Conservation (phyloP, 2,797 vertebrate genomes). For the Hippoglossus hippoglossus region DNA sequence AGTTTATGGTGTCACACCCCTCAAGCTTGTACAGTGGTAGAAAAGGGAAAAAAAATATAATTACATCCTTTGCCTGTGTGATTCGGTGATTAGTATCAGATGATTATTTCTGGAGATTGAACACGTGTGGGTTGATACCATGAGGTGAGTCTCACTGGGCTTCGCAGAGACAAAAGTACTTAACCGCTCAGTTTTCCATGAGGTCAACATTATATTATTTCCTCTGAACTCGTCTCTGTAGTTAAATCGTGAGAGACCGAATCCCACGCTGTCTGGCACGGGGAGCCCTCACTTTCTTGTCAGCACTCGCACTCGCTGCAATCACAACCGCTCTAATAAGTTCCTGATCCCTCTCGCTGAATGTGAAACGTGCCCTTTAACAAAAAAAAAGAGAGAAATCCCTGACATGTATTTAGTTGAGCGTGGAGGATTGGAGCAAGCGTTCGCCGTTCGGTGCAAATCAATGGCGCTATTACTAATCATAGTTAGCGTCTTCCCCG, state of each 20-base stretch:
- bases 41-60: constrained; percentile 85
- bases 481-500: constrained; percentile 46
- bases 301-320: constrained; percentile 66
- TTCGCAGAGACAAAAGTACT: constrained; percentile 85
- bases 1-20: constrained; percentile 88
- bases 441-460: constrained; percentile 47
- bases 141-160: constrained; percentile 83
- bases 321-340: constrained; percentile 69
- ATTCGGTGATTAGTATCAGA: constrained; percentile 88
- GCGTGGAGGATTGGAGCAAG: constrained; percentile 42
- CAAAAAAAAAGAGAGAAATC: constrained; percentile 29
- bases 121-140: constrained; percentile 83
- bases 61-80: constrained; percentile 89
- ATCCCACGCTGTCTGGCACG: constrained; percentile 78
- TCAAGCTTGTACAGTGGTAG: constrained; percentile 88
- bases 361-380: constrained; percentile 61
- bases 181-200: constrained; percentile 82
- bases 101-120: constrained; percentile 84
- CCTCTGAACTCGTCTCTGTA: constrained; percentile 82
- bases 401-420: constrained; percentile 62
- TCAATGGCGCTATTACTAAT: constrained; percentile 65
- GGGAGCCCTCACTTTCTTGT: constrained; percentile 64
- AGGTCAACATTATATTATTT: constrained; percentile 86
- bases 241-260: constrained; percentile 81
- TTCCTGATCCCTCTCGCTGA: constrained; percentile 62